Evolutionary conservation across 1,140 invertebrate genomes (phyloP).

Genomic region (Lutraria rhynchaena): DNA sequence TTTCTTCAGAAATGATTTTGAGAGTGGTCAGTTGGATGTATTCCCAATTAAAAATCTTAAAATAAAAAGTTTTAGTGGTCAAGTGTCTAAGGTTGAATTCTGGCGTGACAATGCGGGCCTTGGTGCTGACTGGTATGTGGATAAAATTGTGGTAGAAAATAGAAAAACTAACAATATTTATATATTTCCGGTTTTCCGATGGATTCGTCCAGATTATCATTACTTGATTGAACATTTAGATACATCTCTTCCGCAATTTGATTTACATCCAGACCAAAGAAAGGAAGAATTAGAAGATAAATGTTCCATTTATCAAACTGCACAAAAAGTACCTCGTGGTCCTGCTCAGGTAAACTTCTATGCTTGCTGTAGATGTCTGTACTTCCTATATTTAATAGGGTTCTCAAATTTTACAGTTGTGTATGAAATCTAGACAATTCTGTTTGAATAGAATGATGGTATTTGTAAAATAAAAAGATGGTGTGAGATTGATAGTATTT

Average conservation of each 20-base stretch:
- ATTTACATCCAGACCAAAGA: conserved; percentile 79
- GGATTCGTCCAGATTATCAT: conserved; percentile 80
- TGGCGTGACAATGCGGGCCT: conserved; percentile 81
- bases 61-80: conserved; percentile 63
- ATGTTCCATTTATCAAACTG: conserved; percentile 77
- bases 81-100: conserved; percentile 77
- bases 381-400: not conserved
- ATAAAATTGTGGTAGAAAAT: conserved; percentile 80
- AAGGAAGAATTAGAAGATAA: conserved; percentile 80
- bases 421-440: no score
- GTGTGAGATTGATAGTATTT: no score
- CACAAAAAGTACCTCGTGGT: conserved; percentile 75
- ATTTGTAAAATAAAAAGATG: no score
- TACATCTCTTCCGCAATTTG: conserved; percentile 82
- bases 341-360: conserved; percentile 82
- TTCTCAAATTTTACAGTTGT: no score
- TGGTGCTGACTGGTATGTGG: conserved; percentile 82
- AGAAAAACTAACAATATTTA: conserved; percentile 74
- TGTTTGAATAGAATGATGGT: no score
- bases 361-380: not conserved
- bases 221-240: conserved; percentile 82
- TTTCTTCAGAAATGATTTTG: conserved; percentile 81
- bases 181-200: conserved; percentile 83
- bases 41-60: conserved; percentile 71
- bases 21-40: conserved; percentile 78